Percentiles rank a stretch among this genome's conserved stretches.
phyloP scores from a whole-genome alignment of 1,140 invertebrate species.

The Hylyphantes graminicola region DNA sequence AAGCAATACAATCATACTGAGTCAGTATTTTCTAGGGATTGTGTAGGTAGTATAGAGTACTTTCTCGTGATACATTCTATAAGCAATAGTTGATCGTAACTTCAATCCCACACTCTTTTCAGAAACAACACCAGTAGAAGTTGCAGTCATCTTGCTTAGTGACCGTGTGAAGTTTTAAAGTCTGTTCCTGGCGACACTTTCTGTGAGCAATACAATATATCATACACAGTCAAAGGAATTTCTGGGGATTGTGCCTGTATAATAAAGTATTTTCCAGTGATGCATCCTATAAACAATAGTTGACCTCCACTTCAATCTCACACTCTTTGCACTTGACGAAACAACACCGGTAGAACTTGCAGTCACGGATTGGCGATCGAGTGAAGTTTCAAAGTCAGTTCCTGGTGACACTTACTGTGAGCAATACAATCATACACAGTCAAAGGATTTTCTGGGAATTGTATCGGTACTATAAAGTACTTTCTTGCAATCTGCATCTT shows the following conservation, averaged over 20 bases:
- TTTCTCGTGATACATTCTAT: not conserved
- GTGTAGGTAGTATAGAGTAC: not conserved
- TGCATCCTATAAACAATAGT: constrained; percentile 74
- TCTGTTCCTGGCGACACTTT: no score
- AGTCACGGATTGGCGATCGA: constrained; percentile 74
- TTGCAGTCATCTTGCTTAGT: constrained; percentile 79
- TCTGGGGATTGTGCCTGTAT: no score
- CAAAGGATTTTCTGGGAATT: no score
- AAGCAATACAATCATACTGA: no score
- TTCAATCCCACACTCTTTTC: constrained; percentile 83
- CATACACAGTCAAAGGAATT: no score
- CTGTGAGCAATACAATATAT: no score
- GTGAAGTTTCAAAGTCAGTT: no score
- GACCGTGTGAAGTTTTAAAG: no score
- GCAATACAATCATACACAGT: no score
- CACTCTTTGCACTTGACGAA: constrained; percentile 91
- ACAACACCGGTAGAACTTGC: constrained; percentile 97
- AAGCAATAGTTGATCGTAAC: constrained; percentile 82
- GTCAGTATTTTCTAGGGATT: no score
- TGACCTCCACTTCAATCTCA: constrained; percentile 78
- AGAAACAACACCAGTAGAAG: constrained; percentile 96
- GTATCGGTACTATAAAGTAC: not conserved
- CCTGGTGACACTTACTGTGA: no score
- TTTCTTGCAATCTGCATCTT: not conserved
- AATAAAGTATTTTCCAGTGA: not conserved